Base-by-base conservation (phyloP, 2,113 vertebrate genomes). In the Paramormyrops kingsleyae region DNA sequence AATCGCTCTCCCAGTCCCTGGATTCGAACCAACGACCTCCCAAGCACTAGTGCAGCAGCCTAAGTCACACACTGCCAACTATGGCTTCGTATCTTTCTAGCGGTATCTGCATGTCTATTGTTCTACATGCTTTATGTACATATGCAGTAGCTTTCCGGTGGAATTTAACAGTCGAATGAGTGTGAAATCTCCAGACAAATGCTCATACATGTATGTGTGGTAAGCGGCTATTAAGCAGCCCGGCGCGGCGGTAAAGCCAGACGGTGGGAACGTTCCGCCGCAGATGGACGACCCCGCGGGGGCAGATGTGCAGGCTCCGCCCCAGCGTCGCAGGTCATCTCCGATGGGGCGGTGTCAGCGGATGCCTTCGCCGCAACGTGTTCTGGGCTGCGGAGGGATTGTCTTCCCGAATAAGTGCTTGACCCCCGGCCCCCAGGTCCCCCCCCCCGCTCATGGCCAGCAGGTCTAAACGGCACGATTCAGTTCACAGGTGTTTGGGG, bases 401-500 rank as follows among this genome's bases (percentile, higher is more conserved):
- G 89, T 86, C 42, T 86, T 53, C 47, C 56, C 62, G 44, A 89
- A 86, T 66, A 83, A 86, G 89, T 86, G 56, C 39, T 89, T 89
- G 83, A 86, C 89, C 89, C 88, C 80, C 6, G n/a, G 53, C 44
- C 83, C 35, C 1, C 44, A 19, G 10, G 70, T 8, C 52, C 52
- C 52, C 42, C 46, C 31, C 42, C 46, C 31, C 8, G 5, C 74
- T 19, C 74, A 2, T 85, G 50, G 46, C 42, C 27, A 24, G 35
- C 49, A 80, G 84, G 62, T 52, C 83, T 77, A 39, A 49, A 53
- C 2, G 1, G 12, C 80, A 42, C 24, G 24, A 77, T 39, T 49
- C 59, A 62, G 74, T 74, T 74, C 66, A 35, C 88, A 35, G 66
- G n/a, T 35, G 46, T 52, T 19, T 87, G 46, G 15, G 27, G 49